Base-by-base conservation (phyloP, 2,888 invertebrate genomes). In the Pocota personata region DNA sequence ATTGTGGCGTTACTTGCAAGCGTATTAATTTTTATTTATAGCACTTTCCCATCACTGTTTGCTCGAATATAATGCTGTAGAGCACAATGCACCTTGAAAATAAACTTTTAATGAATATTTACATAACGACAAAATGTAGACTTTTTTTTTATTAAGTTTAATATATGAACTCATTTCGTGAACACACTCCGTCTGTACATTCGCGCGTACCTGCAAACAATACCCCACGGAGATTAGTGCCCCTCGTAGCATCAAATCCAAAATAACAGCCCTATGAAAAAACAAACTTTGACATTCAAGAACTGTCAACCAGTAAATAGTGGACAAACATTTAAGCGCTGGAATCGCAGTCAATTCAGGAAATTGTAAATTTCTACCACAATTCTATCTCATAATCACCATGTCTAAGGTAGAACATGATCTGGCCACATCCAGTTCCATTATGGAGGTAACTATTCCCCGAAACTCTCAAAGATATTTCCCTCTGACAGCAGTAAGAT, bases 341-440 rank as follows among this genome's bases (percentile, higher is more conserved):
- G 72, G 48, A 19, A 16, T 55, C 35, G 55, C 32, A 66, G 7
- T 48, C 43, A 24, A 48, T 57, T 48, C n/a, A 40, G 4, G 14
- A 72, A 48, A 30, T 30, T 37, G 27, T n/a, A 2, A 57, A 46
- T 19, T 62, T 55, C 24, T n/a, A 21, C 43, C 30, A 10, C 8
- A 46, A 55, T 43, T 48, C 69, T 27, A 58, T 19, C 24, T 24
- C 16, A 6, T 48, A 78, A 78, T 77, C 87, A 92, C 88, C 89
- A 95, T 95, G 95, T 93, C 94, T 76, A 93, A 94, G 88, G 93
- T 95, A 80, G 95, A 95, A 88, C 96, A 96, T 91, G 97, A 97
- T 93, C 93, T 96, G 89, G 96, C 96, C 90, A 95, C 95, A 87
- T 95, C 96, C 87, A 96, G 96, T 87, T 96, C 97, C 87, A 94